phyloP scores from a whole-genome alignment of 2,888 invertebrate species.

The Platerodrilus igneus region DNA sequence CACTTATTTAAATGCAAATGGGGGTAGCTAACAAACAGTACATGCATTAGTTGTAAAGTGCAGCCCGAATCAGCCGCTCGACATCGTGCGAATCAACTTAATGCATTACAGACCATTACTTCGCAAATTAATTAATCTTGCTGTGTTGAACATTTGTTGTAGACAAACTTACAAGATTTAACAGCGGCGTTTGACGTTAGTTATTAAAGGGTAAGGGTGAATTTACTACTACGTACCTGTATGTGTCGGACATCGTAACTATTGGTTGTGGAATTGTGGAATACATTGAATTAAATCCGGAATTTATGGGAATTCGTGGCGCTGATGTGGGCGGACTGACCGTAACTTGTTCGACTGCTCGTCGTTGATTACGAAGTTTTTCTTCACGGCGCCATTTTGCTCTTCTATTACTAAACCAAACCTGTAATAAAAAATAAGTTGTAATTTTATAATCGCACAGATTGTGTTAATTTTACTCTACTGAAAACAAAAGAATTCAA shows the following conservation, averaged over 20 bases:
- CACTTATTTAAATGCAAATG: slow-evolving; percentile 33
- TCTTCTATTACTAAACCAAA: slow-evolving; percentile 99
- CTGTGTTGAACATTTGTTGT: slow-evolving; percentile 15
- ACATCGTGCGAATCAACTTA: slow-evolving; percentile 34
- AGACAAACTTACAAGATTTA: too few species aligned
- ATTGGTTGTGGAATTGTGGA: slow-evolving; percentile 92
- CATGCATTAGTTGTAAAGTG: slow-evolving; percentile 33
- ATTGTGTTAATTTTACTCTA: too few species aligned
- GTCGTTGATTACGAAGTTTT: slow-evolving; percentile 89
- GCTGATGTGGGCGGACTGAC: slow-evolving; percentile 57
- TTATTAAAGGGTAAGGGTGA: neutral
- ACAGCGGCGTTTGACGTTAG: neutral
- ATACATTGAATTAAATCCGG: slow-evolving; percentile 92
- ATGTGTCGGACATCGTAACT: slow-evolving; percentile 84
- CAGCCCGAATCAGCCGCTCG: slow-evolving; percentile 29
- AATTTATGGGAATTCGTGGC: slow-evolving; percentile 68
- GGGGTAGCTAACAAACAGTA: slow-evolving; percentile 26
- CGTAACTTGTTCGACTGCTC: slow-evolving; percentile 57
- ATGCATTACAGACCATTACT: slow-evolving; percentile 49
- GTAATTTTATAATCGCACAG: too few species aligned
- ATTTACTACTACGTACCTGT: slow-evolving; percentile 64
- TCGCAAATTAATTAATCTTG: slow-evolving; percentile 53
- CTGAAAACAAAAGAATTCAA: too few species aligned
- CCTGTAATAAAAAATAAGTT: slow-evolving; percentile 58
- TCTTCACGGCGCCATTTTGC: slow-evolving; percentile 99